These are phyloP conservation scores for Seriola rivoliana DNA, from an alignment of 2,113 vertebrate genomes.

Conservation along the genomic window DNA sequence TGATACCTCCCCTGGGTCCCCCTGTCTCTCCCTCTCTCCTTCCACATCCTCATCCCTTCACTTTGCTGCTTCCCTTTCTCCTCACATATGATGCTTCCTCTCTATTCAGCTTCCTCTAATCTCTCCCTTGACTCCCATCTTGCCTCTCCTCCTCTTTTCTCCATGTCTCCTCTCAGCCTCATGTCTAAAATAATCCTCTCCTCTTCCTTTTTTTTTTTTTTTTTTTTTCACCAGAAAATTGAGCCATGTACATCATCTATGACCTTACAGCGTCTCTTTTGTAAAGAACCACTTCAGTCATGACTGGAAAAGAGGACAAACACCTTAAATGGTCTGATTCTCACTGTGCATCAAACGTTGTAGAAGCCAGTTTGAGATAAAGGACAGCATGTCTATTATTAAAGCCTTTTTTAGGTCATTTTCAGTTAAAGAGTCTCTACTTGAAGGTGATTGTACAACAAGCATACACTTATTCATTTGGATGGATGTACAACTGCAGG, in stretches of 20 bases:
- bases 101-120: conserved; percentile 53
- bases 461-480: neutral
- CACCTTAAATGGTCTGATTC: neutral
- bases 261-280: conserved; percentile 25
- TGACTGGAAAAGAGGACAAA: neutral
- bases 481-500: conserved; percentile 23
- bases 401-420: neutral
- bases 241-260: conserved; percentile 29
- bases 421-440: neutral
- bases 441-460: neutral
- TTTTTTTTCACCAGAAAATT: conserved; percentile 18
- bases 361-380: neutral
- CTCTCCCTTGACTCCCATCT: conserved; percentile 59
- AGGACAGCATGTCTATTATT: neutral
- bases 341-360: neutral
- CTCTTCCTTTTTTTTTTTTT: neutral
- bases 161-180: conserved; percentile 35
- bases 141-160: conserved; percentile 32
- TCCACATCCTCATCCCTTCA: conserved; percentile 42
- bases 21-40: conserved; percentile 17
- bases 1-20: conserved; percentile 70
- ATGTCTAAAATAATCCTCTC: conserved; percentile 45
- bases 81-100: conserved; percentile 53
- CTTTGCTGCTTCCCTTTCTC: conserved; percentile 61
- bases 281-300: neutral